Percentiles rank a stretch among this genome's conserved stretches.
These are phyloP conservation scores for Gymnoscopelus microlampas DNA, from an alignment of 2,797 vertebrate genomes.

Conservation along the genomic window DNA sequence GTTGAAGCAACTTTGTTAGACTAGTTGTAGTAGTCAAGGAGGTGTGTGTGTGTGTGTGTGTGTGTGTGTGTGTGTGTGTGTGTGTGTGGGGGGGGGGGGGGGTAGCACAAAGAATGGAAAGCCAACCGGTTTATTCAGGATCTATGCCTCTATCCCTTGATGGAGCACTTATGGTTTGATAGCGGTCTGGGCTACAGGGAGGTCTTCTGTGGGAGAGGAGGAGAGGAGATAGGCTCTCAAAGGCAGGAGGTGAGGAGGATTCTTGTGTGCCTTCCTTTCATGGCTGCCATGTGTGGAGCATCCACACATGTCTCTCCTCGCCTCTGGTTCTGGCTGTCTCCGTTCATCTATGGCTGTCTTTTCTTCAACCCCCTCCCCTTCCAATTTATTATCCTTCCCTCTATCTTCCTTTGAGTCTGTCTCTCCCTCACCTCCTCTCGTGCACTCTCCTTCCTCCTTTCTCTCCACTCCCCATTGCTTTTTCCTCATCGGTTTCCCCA, in stretches of 20 bases:
- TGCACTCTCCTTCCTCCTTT: not conserved
- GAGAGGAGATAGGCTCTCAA: constrained; percentile 35
- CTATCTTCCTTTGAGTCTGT: constrained; percentile 1
- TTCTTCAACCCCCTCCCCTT: not conserved
- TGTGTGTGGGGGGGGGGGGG: constrained; percentile 15
- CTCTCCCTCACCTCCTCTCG: constrained; percentile 1
- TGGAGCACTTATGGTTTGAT: constrained; percentile 45
- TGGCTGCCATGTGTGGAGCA: constrained; percentile 54
- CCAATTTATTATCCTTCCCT: not conserved
- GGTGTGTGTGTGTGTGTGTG: too few species aligned
- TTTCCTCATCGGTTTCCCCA: too few species aligned
- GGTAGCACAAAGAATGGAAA: constrained; percentile 35
- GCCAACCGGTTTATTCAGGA: constrained; percentile 19
- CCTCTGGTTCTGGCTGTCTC: not conserved
- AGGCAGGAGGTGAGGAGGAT: constrained; percentile 52
- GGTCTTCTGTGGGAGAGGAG: constrained; percentile 11
- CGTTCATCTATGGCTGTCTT: constrained; percentile 2
- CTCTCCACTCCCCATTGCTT: too few species aligned
- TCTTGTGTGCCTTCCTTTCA: constrained; percentile 55
- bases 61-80: too few species aligned
- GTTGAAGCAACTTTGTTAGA: too few species aligned
- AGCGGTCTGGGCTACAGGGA: constrained; percentile 47
- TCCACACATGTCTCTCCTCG: constrained; percentile 50
- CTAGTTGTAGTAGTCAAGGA: too few species aligned
- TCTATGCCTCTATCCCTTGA: constrained; percentile 4